phyloP scores from a whole-genome alignment of 2,113 vertebrate genomes.

The Heptranchias perlo region DNA sequence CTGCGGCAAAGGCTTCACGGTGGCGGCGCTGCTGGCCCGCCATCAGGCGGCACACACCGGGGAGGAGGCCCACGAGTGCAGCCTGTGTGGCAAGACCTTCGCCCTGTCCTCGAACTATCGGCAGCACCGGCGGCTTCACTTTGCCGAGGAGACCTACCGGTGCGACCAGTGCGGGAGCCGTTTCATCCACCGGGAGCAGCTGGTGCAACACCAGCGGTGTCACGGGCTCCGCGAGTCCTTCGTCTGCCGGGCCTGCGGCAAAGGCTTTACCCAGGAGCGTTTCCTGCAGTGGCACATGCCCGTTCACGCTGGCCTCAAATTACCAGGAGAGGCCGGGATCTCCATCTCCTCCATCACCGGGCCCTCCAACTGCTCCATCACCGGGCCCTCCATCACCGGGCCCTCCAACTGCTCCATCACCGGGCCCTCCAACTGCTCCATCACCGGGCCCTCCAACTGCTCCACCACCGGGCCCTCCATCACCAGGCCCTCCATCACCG shows the following conservation, averaged over 20 bases:
- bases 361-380: no score
- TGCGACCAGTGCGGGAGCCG: conserved; percentile 39
- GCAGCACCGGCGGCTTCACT: conserved; percentile 33
- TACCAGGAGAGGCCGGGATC: no score
- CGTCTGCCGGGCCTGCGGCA: not conserved
- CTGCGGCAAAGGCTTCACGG: conserved; percentile 40
- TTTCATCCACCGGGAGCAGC: not conserved
- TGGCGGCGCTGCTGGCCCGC: conserved; percentile 36
- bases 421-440: no score
- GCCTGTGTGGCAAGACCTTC: conserved; percentile 37
- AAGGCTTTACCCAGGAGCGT: not conserved
- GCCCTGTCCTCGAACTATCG: conserved; percentile 35
- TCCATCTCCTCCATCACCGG: no score
- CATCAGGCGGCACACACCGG: conserved; percentile 39
- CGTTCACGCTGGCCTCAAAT: not conserved
- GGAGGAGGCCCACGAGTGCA: conserved; percentile 36
- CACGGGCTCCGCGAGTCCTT: not conserved
- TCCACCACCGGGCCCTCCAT: not conserved
- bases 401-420: no score
- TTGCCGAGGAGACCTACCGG: conserved; percentile 33
- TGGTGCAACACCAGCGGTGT: not conserved
- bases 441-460: not conserved
- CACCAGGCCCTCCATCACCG: not conserved
- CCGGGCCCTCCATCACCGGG: no score
- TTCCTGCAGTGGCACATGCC: not conserved